A percentile compares a stretch with the other conserved stretches of the same genome.
Evolutionary conservation across 2,113 vertebrate species (phyloP).

Genomic region (Azemiops feae): DNA sequence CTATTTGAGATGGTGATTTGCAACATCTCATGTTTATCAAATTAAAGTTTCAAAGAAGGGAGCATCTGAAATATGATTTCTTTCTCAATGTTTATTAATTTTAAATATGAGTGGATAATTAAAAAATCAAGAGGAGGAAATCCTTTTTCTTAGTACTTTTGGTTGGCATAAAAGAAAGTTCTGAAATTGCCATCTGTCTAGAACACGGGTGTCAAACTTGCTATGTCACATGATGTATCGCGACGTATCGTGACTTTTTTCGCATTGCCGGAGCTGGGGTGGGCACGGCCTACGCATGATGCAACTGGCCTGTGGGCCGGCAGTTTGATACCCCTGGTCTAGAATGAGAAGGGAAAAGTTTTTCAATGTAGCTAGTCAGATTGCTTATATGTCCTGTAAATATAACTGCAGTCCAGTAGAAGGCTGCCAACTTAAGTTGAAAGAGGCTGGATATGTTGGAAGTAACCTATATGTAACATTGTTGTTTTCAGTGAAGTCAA

Average conservation of each 20-base stretch:
- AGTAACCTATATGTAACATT: not conserved
- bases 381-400: not conserved
- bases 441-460: not conserved
- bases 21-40: not conserved
- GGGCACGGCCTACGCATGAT: too few relatives aligned
- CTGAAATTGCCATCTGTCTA: not conserved
- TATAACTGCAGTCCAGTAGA: not conserved
- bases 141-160: not conserved
- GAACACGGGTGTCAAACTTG: too few relatives aligned
- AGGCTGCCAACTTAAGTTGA: not conserved
- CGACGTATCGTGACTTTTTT: too few relatives aligned
- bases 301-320: too few relatives aligned
- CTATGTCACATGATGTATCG: too few relatives aligned
- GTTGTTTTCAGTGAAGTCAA: not conserved
- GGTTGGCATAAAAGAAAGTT: not conserved
- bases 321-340: too few relatives aligned
- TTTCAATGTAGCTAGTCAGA: not conserved
- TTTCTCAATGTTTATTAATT: not conserved
- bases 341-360: not conserved
- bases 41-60: not conserved
- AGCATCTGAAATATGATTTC: not conserved
- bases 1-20: not conserved
- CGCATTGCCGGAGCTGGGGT: too few relatives aligned
- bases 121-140: not conserved
- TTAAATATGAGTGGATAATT: not conserved